Evolutionary conservation across 2,113 vertebrate species (phyloP).

Genomic region (Pampusana beccarii): DNA sequence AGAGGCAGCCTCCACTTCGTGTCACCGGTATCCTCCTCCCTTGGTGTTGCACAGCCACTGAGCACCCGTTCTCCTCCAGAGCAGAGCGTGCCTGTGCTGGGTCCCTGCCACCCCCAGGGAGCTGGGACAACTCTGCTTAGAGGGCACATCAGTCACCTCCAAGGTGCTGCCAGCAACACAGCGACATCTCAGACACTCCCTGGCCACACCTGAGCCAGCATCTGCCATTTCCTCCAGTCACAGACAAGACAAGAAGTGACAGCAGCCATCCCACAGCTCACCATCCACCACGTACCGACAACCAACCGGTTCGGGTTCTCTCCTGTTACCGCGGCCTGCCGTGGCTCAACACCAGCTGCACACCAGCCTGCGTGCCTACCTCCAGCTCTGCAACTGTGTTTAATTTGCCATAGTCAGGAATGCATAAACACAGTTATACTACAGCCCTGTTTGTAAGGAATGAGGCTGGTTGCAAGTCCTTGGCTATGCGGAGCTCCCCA

Average conservation of each 20-base stretch:
- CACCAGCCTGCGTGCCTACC: background rate
- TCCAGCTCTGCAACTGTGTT: background rate
- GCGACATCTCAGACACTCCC: background rate
- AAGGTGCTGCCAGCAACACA: background rate
- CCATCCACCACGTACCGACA: background rate
- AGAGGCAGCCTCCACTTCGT: background rate
- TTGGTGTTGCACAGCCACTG: accelerated
- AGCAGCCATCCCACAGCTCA: background rate
- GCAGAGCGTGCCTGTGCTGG: accelerated
- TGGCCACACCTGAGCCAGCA: background rate
- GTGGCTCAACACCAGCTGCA: background rate
- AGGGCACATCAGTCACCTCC: background rate
- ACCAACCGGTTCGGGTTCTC: background rate
- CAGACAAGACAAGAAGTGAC: background rate
- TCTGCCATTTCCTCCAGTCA: background rate
- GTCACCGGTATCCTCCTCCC: background rate
- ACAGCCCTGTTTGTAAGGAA: background rate
- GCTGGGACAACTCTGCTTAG: background rate
- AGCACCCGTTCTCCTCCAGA: background rate
- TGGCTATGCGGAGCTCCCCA: background rate
- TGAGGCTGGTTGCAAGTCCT: background rate
- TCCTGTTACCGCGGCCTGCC: background rate
- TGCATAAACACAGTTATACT: background rate
- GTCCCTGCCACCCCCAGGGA: background rate
- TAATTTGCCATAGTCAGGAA: background rate